phyloP scores from a whole-genome alignment of 2,888 invertebrate species.

The Syrista parreyssii region DNA sequence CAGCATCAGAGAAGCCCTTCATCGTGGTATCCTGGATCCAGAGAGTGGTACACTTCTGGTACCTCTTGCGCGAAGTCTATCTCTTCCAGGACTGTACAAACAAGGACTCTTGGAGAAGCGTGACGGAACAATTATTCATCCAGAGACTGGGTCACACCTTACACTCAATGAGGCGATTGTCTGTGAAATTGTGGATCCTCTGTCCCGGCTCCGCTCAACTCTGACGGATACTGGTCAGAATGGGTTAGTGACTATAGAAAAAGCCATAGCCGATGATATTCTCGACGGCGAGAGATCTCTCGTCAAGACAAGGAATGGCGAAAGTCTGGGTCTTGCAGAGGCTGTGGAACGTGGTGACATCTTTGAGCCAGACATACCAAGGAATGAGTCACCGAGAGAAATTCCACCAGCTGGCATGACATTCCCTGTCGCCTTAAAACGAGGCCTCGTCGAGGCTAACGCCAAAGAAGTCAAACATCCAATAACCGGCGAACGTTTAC shows the following conservation, averaged over 20 bases:
- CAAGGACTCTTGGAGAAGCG: slow-evolving; percentile 86
- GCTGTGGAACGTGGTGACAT: slow-evolving; percentile 74
- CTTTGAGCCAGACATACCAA: slow-evolving; percentile 43
- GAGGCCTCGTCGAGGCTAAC: slow-evolving; percentile 77
- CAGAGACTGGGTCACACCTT: slow-evolving; percentile 84
- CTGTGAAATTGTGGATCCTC: slow-evolving; percentile 88
- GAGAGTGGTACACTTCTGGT: slow-evolving; percentile 81
- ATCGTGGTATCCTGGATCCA: slow-evolving; percentile 83
- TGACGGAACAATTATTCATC: slow-evolving; percentile 83
- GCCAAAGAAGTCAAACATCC: slow-evolving; percentile 79
- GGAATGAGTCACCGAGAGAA: slow-evolving; percentile 53
- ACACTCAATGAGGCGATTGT: slow-evolving; percentile 86
- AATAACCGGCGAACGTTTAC: slow-evolving; percentile 74
- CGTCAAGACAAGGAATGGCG: slow-evolving; percentile 73
- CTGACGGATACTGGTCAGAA: slow-evolving; percentile 73
- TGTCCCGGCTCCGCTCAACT: slow-evolving; percentile 68
- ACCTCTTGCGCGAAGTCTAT: slow-evolving; percentile 83
- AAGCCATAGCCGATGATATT: slow-evolving; percentile 79
- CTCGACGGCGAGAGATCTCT: slow-evolving; percentile 78
- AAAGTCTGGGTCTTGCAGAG: slow-evolving; percentile 79
- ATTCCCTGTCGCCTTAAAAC: slow-evolving; percentile 80
- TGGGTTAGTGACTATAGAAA: slow-evolving; percentile 77
- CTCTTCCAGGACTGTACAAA: slow-evolving; percentile 84
- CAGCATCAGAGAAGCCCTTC: slow-evolving; percentile 85
- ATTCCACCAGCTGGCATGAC: slow-evolving; percentile 87